Conservation (phyloP, 1,140 invertebrate genomes). For the Caenorhabditis remanei region DNA sequence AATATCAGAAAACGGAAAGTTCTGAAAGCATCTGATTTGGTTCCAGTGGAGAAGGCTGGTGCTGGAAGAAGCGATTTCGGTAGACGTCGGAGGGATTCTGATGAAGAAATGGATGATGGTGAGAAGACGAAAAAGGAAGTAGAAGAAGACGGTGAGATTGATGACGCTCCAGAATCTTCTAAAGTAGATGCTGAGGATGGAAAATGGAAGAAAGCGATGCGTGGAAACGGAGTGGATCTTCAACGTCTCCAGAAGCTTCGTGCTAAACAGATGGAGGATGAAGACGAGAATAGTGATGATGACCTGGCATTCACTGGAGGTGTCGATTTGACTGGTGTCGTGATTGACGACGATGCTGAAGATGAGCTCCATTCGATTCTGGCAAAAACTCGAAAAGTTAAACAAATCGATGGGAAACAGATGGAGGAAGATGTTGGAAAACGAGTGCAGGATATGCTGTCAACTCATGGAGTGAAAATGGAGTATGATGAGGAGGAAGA, state of each 20-base stretch:
- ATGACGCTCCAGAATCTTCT: not conserved
- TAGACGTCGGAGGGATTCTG: conserved; percentile 59
- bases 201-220: conserved; percentile 61
- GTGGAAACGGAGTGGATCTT: conserved; percentile 56
- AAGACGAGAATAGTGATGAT: conserved; percentile 63
- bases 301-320: conserved; percentile 65
- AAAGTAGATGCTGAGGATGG: not conserved
- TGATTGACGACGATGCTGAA: conserved; percentile 85
- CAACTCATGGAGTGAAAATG: conserved; percentile 51
- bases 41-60: conserved; percentile 77
- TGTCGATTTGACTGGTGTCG: conserved; percentile 80
- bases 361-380: conserved; percentile 85
- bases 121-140: conserved; percentile 44
- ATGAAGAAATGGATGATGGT: conserved; percentile 56
- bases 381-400: conserved; percentile 84
- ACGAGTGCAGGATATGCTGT: conserved; percentile 36
- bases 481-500: conserved; percentile 66
- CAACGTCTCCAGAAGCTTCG: conserved; percentile 59
- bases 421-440: conserved; percentile 51
- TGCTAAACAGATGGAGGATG: conserved; percentile 8
- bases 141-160: conserved; percentile 63
- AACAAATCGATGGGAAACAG: conserved; percentile 79
- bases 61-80: conserved; percentile 62
- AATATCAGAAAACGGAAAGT: conserved; percentile 79
- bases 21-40: conserved; percentile 82